Evolutionary conservation across 1,140 invertebrate species (phyloP).

Genomic region (Mamestra configurata): DNA sequence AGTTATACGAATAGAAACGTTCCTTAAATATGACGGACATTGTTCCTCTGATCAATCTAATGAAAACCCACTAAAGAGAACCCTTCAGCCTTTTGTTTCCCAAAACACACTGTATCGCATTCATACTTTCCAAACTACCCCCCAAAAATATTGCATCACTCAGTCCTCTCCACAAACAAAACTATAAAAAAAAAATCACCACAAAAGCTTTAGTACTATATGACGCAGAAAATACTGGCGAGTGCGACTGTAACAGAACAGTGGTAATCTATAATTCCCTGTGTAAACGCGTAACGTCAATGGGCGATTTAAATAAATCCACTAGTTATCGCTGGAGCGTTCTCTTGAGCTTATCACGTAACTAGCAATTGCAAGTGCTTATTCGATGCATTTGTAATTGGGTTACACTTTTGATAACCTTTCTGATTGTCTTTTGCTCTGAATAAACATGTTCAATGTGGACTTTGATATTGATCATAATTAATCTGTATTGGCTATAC

Average conservation of each 20-base stretch:
- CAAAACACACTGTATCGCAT: too few relatives aligned
- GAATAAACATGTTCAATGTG: too few relatives aligned
- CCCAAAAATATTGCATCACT: too few relatives aligned
- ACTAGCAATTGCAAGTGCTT: conserved; percentile 1
- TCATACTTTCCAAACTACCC: too few relatives aligned
- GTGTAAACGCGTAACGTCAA: conserved; percentile 43
- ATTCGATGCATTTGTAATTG: not conserved
- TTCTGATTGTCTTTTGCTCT: too few relatives aligned
- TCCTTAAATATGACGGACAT: too few relatives aligned
- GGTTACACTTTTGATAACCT: not conserved
- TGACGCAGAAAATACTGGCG: conserved; percentile 14
- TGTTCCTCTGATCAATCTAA: too few relatives aligned
- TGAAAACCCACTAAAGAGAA: too few relatives aligned
- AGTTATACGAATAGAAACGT: too few relatives aligned
- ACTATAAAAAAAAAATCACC: not conserved
- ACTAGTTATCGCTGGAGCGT: conserved; percentile 39
- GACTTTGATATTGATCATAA: too few relatives aligned
- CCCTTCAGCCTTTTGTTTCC: too few relatives aligned
- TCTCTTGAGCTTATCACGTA: not conserved
- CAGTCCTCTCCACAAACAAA: not conserved
- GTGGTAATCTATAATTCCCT: conserved; percentile 46
- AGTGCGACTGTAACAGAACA: conserved; percentile 24
- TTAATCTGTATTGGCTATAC: too few relatives aligned
- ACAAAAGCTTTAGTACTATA: conserved; percentile 1
- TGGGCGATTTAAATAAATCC: conserved; percentile 56